Base-by-base conservation (phyloP, 2,797 vertebrate genomes). In the Diceros bicornis region DNA sequence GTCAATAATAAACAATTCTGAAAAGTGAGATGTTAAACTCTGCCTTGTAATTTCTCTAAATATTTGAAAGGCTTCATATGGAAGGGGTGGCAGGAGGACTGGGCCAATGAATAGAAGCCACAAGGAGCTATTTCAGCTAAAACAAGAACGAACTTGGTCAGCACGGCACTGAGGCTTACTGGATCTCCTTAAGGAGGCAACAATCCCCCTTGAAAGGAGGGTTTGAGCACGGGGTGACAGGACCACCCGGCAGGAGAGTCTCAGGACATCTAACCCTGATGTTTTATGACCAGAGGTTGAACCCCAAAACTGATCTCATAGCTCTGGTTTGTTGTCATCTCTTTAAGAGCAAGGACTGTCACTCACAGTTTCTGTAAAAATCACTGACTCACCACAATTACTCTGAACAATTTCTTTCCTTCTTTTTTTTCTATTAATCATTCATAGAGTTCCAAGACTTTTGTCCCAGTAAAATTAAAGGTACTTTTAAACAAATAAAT, bases 401-500 rank as follows among this genome's bases (percentile, higher is more conserved):
- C 81, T 66, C 55, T n/a, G 14, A 25, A 57, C 25, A 41, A 64
- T 52, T 5, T 55, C 29, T 69, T 50, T 83, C 50, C 50, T 52
- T 52, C 13, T 52, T 14, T 23, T 41, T 72, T 13, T 4, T n/a
- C 57, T 94, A 71, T 59, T 62, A 81, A 81, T 75, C 11, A 95
- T 64, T 92, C 89, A 66, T 13, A 34, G 29, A 50, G 4, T 81
- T 55, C 77, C 16, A 91, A 84, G 64, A 71, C 21, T 91, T 82
- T 23, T 59, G 32, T 72, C 12, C 44, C 14, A 27, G 8, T 34
- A 20, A 79, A 52, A 81, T 29, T 72, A 79, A 71, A 85, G 62
- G 77, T n/a, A 50, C 9, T 84, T 84, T 25, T 71, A n/a, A 93
- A 66, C n/a, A 86, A 79, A 64, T 21, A 82, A 47, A 16, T 78